These are phyloP conservation scores for Drosophila mulleri DNA, from an alignment of 2,888 invertebrate genomes.

Conservation along the genomic window DNA sequence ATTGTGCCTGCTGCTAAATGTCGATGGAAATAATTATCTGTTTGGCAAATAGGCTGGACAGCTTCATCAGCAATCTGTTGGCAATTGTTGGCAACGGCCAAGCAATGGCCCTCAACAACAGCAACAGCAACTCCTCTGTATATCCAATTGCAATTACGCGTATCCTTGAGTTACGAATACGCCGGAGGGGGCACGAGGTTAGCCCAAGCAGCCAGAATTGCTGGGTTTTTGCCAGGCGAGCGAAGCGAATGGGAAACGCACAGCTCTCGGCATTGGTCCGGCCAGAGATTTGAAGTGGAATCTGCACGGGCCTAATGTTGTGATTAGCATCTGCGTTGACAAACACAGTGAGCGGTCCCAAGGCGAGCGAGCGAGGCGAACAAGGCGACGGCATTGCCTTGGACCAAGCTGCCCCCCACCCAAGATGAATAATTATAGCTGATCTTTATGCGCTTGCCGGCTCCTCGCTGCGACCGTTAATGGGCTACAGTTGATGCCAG, in stretches of 20 bases:
- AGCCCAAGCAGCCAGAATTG: constrained; percentile 70
- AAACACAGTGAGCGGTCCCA: constrained; percentile 81
- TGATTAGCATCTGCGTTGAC: constrained; percentile 85
- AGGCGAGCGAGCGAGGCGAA: constrained; percentile 58
- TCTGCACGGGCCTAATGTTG: constrained; percentile 80
- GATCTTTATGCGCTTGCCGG: constrained; percentile 83
- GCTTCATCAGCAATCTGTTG: constrained; percentile 44
- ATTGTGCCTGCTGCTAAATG: constrained; percentile 61
- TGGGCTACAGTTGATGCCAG: constrained; percentile 48
- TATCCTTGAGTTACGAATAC: constrained; percentile 43
- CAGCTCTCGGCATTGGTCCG: not conserved
- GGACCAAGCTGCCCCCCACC: constrained; percentile 71
- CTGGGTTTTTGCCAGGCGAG: constrained; percentile 60
- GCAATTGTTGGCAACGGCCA: not conserved
- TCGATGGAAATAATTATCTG: constrained; percentile 59
- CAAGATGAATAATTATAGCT: constrained; percentile 84
- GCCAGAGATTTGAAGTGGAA: constrained; percentile 70
- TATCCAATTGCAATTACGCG: constrained; percentile 72
- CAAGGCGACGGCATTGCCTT: constrained; percentile 28
- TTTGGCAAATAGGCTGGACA: constrained; percentile 52
- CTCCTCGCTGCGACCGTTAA: constrained; percentile 84
- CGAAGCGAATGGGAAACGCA: constrained; percentile 57
- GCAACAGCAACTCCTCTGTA: not conserved
- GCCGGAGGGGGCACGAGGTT: constrained; percentile 66
- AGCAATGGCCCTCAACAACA: constrained; percentile 3